phyloP scores from a whole-genome alignment of 2,888 invertebrate species.

The Crepidodera aurea region DNA sequence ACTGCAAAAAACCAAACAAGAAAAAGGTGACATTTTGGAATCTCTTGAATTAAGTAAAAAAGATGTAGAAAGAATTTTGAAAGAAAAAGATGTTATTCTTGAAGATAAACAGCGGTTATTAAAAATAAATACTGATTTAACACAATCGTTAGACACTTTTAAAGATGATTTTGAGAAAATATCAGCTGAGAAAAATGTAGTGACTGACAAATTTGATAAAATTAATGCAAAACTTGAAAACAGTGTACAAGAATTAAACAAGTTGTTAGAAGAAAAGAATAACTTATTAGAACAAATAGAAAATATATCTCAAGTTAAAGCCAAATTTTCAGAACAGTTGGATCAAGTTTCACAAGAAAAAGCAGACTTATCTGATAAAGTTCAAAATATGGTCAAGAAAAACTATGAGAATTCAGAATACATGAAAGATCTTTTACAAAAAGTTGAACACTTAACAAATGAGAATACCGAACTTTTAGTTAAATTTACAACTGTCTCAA shows the following conservation, averaged over 20 bases:
- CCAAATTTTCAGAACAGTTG: conserved; percentile 36
- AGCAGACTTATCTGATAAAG: background rate
- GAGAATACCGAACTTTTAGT: conserved; percentile 27
- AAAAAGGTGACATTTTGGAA: too few species aligned
- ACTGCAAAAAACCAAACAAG: too few species aligned
- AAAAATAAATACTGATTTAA: background rate
- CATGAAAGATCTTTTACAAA: conserved; percentile 25
- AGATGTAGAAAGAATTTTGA: conserved; percentile 39
- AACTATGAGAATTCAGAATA: conserved; percentile 29
- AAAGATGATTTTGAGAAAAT: background rate
- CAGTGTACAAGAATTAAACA: conserved; percentile 2
- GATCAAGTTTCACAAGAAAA: conserved; percentile 38
- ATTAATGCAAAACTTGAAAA: too few species aligned
- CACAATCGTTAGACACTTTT: too few species aligned
- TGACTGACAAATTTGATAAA: background rate
- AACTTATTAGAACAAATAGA: conserved; percentile 35
- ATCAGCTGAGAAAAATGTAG: background rate
- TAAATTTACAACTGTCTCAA: conserved; percentile 18
- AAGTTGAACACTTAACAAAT: conserved; percentile 23
- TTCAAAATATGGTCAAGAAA: conserved; percentile 31
- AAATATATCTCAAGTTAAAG: conserved; percentile 33
- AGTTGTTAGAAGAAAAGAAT: conserved; percentile 27
- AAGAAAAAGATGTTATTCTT: conserved; percentile 16
- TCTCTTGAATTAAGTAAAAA: too few species aligned
- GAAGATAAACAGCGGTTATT: conserved; percentile 23